phyloP scores from a whole-genome alignment of 1,140 invertebrate genomes.

The Brachionus rotundiformis region DNA sequence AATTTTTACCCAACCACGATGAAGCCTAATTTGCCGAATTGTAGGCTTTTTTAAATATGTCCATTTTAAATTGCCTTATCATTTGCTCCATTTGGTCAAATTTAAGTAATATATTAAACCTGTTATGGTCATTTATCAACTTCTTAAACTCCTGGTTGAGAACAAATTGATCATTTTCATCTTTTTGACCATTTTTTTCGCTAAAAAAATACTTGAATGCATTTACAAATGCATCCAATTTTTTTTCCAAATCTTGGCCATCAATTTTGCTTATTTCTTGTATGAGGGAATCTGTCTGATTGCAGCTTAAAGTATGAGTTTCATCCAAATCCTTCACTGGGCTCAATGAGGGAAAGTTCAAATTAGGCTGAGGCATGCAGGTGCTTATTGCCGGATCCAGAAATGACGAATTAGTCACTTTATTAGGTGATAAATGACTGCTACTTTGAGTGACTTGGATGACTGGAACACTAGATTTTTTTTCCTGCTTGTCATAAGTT shows the following conservation, averaged over 20 bases:
- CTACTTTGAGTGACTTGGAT: neutral
- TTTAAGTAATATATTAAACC: neutral
- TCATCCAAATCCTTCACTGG: neutral
- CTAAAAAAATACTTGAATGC: neutral
- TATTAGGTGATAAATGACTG: neutral
- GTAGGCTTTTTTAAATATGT: neutral
- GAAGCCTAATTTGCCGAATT: neutral
- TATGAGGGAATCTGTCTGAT: neutral
- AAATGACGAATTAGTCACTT: neutral
- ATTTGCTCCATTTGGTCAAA: neutral
- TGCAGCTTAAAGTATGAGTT: neutral
- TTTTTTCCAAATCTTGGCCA: neutral
- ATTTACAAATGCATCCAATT: neutral
- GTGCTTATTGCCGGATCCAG: neutral
- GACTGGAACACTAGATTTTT: neutral
- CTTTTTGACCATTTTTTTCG: neutral
- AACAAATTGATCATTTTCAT: neutral
- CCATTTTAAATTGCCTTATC: neutral
- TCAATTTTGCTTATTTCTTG: neutral
- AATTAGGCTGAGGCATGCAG: neutral
- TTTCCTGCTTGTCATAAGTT: neutral
- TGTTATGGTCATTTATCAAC: neutral
- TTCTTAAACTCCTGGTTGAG: neutral
- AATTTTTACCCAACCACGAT: too few species aligned
- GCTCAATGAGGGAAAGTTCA: neutral